These are phyloP conservation scores for Helicoverpa zea DNA, from an alignment of 1,140 invertebrate species.

Conservation along the genomic window DNA sequence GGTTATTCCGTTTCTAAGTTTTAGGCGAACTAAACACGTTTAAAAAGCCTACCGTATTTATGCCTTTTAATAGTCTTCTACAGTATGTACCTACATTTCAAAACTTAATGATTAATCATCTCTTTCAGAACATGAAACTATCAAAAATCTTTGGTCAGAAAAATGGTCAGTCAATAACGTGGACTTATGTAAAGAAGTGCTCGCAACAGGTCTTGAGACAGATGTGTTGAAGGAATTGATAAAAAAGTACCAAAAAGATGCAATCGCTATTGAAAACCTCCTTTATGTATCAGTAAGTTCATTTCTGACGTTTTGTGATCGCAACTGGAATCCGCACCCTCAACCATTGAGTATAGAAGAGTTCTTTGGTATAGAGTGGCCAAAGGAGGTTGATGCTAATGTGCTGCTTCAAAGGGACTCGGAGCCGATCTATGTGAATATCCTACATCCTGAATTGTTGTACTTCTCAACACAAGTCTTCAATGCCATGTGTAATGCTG, in stretches of 20 bases:
- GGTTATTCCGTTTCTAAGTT: constrained; percentile 14
- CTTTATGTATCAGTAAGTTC: constrained; percentile 65
- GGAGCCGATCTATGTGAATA: constrained; percentile 89
- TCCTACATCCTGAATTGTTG: constrained; percentile 89
- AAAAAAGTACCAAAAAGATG: constrained; percentile 64
- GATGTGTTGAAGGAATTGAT: constrained; percentile 60
- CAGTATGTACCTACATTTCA: no score
- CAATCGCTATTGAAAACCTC: constrained; percentile 52
- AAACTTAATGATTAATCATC: neutral
- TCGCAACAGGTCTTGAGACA: constrained; percentile 59
- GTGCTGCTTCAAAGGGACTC: constrained; percentile 87
- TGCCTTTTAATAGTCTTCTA: no score
- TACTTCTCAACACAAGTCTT: constrained; percentile 90
- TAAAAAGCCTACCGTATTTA: no score
- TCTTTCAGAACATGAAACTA: constrained; percentile 58
- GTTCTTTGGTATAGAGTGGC: constrained; percentile 81
- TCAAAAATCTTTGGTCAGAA: constrained; percentile 73
- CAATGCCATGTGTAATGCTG: constrained; percentile 77
- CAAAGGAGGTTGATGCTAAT: constrained; percentile 76
- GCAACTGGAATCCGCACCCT: constrained; percentile 93
- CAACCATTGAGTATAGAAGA: constrained; percentile 73
- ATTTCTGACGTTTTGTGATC: constrained; percentile 92
- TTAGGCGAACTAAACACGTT: no score
- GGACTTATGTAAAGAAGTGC: constrained; percentile 66
- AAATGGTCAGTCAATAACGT: constrained; percentile 69